Conservation (phyloP, 2,113 vertebrate species). For the Mobula hypostoma region DNA sequence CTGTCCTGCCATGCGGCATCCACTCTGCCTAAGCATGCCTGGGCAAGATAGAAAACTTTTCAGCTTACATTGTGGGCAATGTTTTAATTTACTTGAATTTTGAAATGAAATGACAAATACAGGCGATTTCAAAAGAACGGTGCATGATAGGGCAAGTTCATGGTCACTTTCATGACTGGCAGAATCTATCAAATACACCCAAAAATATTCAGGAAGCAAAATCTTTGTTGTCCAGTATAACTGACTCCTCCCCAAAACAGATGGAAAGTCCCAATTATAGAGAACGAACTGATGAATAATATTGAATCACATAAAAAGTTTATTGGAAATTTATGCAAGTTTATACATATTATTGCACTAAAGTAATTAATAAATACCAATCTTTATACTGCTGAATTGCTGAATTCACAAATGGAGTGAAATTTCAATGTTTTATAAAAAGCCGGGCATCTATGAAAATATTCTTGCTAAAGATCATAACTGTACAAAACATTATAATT, state of each 20-base stretch:
- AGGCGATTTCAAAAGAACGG: too few relatives aligned
- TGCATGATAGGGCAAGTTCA: too few relatives aligned
- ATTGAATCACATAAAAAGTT: background rate
- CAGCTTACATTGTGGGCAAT: too few relatives aligned
- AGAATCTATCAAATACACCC: too few relatives aligned
- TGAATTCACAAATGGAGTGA: conserved; percentile 5
- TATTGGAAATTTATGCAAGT: conserved; percentile 19
- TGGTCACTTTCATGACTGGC: too few relatives aligned
- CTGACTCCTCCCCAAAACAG: background rate
- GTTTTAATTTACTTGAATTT: too few relatives aligned
- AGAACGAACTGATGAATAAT: background rate
- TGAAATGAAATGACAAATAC: too few relatives aligned
- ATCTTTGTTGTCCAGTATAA: too few relatives aligned
- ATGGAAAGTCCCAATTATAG: background rate
- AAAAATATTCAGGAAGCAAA: too few relatives aligned
- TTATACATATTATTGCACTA: conserved; percentile 37
- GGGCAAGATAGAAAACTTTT: too few relatives aligned
- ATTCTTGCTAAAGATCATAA: conserved; percentile 10
- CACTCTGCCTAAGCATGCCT: too few relatives aligned
- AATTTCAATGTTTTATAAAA: conserved; percentile 26
- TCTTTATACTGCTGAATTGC: conserved; percentile 31
- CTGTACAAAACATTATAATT: conserved; percentile 29
- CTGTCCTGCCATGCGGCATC: too few relatives aligned
- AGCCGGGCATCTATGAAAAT: conserved; percentile 33
- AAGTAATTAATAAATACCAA: conserved; percentile 35